Evolutionary conservation across 2,797 vertebrate genomes (phyloP).

Genomic region (Melanotaenia nigrans): DNA sequence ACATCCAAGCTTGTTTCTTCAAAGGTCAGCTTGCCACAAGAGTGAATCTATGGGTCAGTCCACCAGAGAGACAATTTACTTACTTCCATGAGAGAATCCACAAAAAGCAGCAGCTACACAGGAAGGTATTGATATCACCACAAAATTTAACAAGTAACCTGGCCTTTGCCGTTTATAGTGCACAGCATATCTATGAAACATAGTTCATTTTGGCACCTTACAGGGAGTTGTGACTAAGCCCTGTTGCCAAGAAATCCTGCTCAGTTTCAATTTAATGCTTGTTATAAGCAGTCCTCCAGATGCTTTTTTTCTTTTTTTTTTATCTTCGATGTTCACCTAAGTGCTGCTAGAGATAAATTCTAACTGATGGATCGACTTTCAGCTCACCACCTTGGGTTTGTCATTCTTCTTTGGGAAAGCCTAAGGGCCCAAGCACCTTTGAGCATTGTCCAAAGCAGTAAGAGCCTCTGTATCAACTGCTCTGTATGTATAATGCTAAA

Average conservation of each 20-base stretch:
- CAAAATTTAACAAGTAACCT: not conserved
- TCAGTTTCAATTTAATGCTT: slow-evolving; percentile 32
- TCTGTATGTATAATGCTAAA: slow-evolving; percentile 15
- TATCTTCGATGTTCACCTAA: slow-evolving; percentile 51
- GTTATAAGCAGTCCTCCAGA: slow-evolving; percentile 40
- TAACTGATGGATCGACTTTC: slow-evolving; percentile 62
- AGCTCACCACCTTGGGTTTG: slow-evolving; percentile 54
- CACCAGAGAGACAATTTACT: not conserved
- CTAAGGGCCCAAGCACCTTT: slow-evolving; percentile 45
- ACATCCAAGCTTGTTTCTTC: not conserved
- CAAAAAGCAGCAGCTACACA: not conserved
- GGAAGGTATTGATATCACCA: slow-evolving; percentile 3
- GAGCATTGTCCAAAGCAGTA: slow-evolving; percentile 46
- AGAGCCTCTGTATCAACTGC: slow-evolving; percentile 40
- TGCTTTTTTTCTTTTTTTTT: slow-evolving; percentile 25
- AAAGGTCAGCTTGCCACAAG: slow-evolving; percentile 2
- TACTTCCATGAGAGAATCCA: slow-evolving; percentile 7
- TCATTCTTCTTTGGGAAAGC: slow-evolving; percentile 53
- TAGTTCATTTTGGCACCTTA: slow-evolving; percentile 10
- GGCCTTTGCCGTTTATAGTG: not conserved
- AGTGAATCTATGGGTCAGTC: not conserved
- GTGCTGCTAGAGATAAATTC: slow-evolving; percentile 59
- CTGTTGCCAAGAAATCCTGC: slow-evolving; percentile 25
- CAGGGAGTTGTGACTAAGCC: slow-evolving; percentile 32
- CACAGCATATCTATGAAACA: slow-evolving; percentile 9